Base-by-base conservation (phyloP, 2,797 vertebrate genomes). In the Valencia hispanica region DNA sequence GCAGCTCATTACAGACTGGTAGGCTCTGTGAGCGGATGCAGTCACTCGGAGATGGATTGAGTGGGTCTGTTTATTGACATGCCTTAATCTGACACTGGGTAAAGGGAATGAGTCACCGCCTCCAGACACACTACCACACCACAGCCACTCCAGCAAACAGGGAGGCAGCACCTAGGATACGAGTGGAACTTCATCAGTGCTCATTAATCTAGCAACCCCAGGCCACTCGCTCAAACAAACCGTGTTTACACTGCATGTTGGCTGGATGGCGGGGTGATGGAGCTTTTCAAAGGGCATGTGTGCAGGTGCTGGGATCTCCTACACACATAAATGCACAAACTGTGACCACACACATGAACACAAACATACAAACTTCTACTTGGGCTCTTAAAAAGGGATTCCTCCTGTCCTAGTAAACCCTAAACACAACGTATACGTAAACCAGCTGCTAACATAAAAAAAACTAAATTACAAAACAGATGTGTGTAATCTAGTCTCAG, bases 21-120 rank as follows among this genome's bases (percentile, higher is more conserved):
- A 89, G 91, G 92, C 93, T 93, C 84, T 81, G 86, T 78, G 84
- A 90, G 89, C 84, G 84, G 92, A 93, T 93, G 93, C 91, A 92
- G 90, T 92, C 90, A 90, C 91, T 92, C 90, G 74, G 89, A 95
- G 94, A 95, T 94, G 93, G 94, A 96, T 95, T 94, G 95, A 95
- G 93, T 93, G 90, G 89, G 90, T 93, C 93, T 94, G 88, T 89
- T 93, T 96, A 96, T 96, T 95, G 95, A 96, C 95, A 92, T 94
- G 91, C 92, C 90, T 94, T 95, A 94, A 96, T 95, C 94, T 95
- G 94, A 95, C 94, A 93, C 93, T 93, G 87, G 88, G 89, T 92
- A 92, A 92, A 91, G 91, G 91, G 92, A 93, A 93, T 94, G 94
- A 95, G 94, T 94, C 93, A 92, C 92, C 75, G 90, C 91, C 91